phyloP scores from a whole-genome alignment of 2,113 vertebrate genomes.

The Mesoclemmys tuberculata region DNA sequence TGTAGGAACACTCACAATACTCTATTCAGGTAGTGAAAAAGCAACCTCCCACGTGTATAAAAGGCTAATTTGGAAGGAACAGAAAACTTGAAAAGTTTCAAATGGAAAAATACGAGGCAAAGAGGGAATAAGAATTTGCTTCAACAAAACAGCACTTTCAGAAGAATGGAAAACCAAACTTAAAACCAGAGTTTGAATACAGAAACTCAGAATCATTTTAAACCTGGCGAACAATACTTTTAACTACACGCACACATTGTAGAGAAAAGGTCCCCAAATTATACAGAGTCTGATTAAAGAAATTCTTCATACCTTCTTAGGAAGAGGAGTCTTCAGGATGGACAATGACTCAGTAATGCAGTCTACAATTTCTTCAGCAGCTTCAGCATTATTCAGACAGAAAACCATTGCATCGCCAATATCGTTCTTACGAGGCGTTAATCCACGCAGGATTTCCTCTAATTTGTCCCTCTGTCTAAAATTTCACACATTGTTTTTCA shows the following conservation, averaged over 20 bases:
- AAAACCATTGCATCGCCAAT: constrained; percentile 98
- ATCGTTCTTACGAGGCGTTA: constrained; percentile 94
- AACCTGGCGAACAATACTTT: neutral
- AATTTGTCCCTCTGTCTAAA: constrained; percentile 96
- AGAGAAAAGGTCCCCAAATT: neutral
- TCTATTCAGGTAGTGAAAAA: neutral
- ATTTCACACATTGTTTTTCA: constrained; percentile 29
- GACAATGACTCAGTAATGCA: constrained; percentile 96
- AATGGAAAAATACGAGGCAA: neutral
- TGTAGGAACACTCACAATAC: neutral
- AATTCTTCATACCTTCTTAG: constrained; percentile 89
- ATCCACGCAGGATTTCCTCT: constrained; percentile 92
- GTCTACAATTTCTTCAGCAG: constrained; percentile 98
- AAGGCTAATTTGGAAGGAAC: neutral
- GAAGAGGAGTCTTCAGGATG: constrained; percentile 98
- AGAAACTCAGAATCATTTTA: neutral
- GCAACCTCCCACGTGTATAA: neutral
- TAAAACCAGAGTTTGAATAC: rapidly evolving
- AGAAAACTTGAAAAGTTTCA: neutral
- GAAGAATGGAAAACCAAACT: neutral
- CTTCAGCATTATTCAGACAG: constrained; percentile 95
- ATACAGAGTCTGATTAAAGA: neutral
- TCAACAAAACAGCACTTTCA: neutral
- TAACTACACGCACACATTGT: rapidly evolving
- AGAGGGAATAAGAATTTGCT: neutral